A percentile compares a stretch with the other conserved stretches of the same genome.
Conservation (phyloP, 2,888 invertebrate species). For the Eupithecia tripunctaria region DNA sequence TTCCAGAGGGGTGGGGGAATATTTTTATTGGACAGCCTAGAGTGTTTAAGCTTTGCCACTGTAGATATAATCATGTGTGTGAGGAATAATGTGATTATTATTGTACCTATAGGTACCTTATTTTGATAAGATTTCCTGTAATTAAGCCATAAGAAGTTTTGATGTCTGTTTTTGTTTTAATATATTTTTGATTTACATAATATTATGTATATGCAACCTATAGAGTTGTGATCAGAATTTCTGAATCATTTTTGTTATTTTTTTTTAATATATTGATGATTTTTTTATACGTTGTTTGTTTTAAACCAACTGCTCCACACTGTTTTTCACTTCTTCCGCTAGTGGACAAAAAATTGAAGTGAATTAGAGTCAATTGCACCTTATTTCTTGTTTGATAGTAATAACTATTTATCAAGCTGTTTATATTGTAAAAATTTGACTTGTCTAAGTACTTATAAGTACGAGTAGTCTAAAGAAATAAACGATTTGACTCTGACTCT, state of each 20-base stretch:
- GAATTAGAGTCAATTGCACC: no score
- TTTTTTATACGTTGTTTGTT: not conserved
- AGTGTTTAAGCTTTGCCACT: slow-evolving; percentile 6
- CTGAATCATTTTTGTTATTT: not conserved
- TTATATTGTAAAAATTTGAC: no score
- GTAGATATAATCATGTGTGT: slow-evolving; percentile 10
- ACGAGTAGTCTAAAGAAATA: no score
- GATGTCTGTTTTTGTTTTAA: not conserved
- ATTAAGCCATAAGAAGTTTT: not conserved
- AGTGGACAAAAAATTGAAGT: no score
- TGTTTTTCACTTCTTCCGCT: no score
- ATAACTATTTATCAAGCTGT: no score
- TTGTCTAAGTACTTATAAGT: no score
- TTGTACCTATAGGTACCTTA: not conserved
- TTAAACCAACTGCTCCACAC: not conserved
- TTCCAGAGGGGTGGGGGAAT: not conserved
- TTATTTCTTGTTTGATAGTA: no score
- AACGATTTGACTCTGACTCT: no score
- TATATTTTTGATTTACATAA: not conserved
- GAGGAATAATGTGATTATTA: not conserved
- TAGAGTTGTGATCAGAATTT: not conserved
- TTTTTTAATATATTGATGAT: not conserved
- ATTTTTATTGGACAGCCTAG: not conserved
- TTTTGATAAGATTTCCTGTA: not conserved
- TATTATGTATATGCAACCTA: not conserved